These are phyloP conservation scores for Sarotherodon lohbergeri DNA, from an alignment of 2,113 vertebrate species.

Conservation along the genomic window DNA sequence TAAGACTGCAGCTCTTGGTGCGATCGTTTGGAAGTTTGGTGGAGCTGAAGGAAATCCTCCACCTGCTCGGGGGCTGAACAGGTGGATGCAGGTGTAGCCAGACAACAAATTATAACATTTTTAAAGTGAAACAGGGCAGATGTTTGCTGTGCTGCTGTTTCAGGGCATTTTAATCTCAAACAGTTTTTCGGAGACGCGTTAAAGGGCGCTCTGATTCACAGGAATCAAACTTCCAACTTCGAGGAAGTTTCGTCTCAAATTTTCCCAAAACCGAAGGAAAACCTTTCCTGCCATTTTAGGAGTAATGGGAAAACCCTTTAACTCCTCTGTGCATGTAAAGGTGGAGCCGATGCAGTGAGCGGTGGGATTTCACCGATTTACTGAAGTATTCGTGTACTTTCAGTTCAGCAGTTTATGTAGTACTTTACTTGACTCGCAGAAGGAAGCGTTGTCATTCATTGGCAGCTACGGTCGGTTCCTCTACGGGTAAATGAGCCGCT, in stretches of 20 bases:
- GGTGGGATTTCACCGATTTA: neutral
- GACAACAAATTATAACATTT: neutral
- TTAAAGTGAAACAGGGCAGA: neutral
- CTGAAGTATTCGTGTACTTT: neutral
- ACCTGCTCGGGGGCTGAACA: neutral
- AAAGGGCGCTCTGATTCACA: neutral
- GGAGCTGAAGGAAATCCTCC: neutral
- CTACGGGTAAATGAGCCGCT: neutral
- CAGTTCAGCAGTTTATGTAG: neutral
- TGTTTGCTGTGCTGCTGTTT: neutral
- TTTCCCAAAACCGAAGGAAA: neutral
- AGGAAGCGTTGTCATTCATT: neutral
- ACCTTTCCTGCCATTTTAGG: neutral
- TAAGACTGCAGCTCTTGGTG: neutral
- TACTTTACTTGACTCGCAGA: neutral
- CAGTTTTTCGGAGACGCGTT: neutral
- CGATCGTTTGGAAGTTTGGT: neutral
- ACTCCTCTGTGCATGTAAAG: neutral
- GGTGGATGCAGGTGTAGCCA: neutral
- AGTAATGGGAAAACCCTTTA: neutral
- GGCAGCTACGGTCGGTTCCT: neutral
- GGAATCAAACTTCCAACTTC: neutral
- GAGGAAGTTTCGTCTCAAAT: neutral
- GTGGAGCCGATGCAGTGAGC: fast-evolving
- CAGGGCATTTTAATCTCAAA: neutral